Evolutionary conservation across 1,140 invertebrate genomes (phyloP), one percentile per base, ranked within the genome.

Genomic region (Trichoplusia ni): DNA sequence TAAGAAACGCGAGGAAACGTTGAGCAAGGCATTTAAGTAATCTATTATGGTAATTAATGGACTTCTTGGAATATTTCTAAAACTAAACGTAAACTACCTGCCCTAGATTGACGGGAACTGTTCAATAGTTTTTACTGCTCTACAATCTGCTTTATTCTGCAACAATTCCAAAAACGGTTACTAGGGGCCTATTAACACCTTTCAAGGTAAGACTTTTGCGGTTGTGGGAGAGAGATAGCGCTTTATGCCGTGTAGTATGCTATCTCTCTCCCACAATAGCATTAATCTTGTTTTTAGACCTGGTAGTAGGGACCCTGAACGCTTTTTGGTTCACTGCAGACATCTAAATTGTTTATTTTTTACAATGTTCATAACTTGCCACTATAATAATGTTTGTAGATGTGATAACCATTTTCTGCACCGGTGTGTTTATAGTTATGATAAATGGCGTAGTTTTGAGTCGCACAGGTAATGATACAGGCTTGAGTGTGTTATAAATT

Each of bases 401-500:
- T 16, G 5, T 42, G 9, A n/a, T 9, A 29, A 3, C 35, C 35
- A 16, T 44, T 21, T 14, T 29, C 11, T 29, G 44, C 44, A 31
- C 25, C 14, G 23, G 7, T 23, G 7, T 23, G 29, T 49, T 49
- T 49, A 49, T 9, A 16, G 9, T 19, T 25, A 35, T 54, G 49
- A 54, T 33, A 23, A 51, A 51, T 51, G 25, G 18, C 25, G 8
- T 47, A 29, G 44, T 31, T 21, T 47, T 47, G 29, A 27, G 23
- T 16, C 25, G 13, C 14, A 27, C n/a, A n/a, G n/a, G n/a, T 42
- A 60, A 44, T 44, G 44, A 44, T 44, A 59, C 25, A n/a, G 7
- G 16, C 37, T 51, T 31, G 31, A 62, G 11, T 25, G 13, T 16
- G 29, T 27, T 31, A 42, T 51, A 27, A 53, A 63, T 42, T 37